These are phyloP conservation scores for Saxicola maurus DNA, from an alignment of 2,797 vertebrate genomes.

Conservation along the genomic window DNA sequence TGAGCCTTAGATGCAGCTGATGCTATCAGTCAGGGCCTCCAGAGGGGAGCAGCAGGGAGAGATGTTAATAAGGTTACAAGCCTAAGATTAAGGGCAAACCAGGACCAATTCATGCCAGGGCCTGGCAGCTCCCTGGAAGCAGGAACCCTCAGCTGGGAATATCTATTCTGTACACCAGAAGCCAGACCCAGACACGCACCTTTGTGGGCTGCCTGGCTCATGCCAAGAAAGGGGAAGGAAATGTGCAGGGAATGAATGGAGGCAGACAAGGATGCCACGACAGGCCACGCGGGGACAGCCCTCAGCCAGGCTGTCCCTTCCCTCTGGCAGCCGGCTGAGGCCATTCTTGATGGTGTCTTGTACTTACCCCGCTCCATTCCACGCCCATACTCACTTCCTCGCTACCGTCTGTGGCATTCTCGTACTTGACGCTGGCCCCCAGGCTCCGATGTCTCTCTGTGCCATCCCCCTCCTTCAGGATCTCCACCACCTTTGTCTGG, in stretches of 20 bases:
- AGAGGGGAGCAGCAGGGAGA: conserved; percentile 6
- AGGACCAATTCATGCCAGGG: conserved; percentile 15
- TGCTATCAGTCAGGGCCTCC: background rate
- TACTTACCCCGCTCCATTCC: conserved; percentile 99
- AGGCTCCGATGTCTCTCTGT: conserved; percentile 80
- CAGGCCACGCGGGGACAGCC: conserved; percentile 46
- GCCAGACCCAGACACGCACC: background rate
- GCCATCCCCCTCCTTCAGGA: conserved; percentile 88
- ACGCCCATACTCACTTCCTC: conserved; percentile 98
- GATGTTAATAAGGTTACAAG: conserved; percentile 53
- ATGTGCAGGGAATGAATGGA: conserved; percentile 49
- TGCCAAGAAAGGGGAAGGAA: conserved; percentile 24
- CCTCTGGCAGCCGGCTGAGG: conserved; percentile 55
- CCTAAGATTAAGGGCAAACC: conserved; percentile 23
- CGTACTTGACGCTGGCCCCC: conserved; percentile 88
- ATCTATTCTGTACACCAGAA: background rate
- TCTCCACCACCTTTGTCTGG: conserved; percentile 93
- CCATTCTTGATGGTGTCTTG: conserved; percentile 81
- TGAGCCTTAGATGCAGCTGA: background rate
- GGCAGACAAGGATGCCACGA: conserved; percentile 63
- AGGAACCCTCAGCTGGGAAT: background rate
- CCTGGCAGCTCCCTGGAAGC: background rate
- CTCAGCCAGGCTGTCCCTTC: conserved; percentile 36
- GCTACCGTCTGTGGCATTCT: conserved; percentile 87
- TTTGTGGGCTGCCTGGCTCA: background rate